A percentile compares a stretch with the other conserved stretches of the same genome.
Evolutionary conservation across 1,140 invertebrate species (phyloP).

Genomic region (Papilio polyxenes): DNA sequence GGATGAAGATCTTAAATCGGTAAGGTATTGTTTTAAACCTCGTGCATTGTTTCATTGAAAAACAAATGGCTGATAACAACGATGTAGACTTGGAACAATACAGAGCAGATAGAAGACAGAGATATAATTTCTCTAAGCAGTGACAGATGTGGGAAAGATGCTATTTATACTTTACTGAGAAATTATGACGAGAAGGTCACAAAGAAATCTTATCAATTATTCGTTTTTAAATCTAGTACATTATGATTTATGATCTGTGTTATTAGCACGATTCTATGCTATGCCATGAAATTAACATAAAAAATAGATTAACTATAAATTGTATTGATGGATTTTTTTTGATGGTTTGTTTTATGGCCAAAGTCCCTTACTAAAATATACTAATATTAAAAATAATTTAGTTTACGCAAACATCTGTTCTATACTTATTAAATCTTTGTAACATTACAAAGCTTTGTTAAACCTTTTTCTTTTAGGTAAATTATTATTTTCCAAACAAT

Average conservation of each 20-base stretch:
- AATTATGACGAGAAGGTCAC: constrained; percentile 4
- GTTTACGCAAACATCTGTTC: too few species aligned
- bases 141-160: constrained; percentile 10
- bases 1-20: background rate
- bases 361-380: too few species aligned
- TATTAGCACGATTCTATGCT: background rate
- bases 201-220: background rate
- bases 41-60: constrained; percentile 2
- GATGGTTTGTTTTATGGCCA: too few species aligned
- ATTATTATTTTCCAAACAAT: too few species aligned
- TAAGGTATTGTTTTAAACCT: background rate
- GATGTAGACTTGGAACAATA: background rate
- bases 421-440: too few species aligned
- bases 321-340: too few species aligned
- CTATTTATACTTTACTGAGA: constrained; percentile 18
- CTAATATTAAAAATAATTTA: too few species aligned
- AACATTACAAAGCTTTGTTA: too few species aligned
- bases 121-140: constrained; percentile 1
- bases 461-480: too few species aligned
- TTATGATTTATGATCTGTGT: background rate
- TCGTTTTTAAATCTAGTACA: background rate
- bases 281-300: too few species aligned
- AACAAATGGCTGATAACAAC: background rate
- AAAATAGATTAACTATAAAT: too few species aligned
- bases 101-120: background rate